phyloP scores from a whole-genome alignment of 2,113 vertebrate genomes.

The Rutilus rutilus region DNA sequence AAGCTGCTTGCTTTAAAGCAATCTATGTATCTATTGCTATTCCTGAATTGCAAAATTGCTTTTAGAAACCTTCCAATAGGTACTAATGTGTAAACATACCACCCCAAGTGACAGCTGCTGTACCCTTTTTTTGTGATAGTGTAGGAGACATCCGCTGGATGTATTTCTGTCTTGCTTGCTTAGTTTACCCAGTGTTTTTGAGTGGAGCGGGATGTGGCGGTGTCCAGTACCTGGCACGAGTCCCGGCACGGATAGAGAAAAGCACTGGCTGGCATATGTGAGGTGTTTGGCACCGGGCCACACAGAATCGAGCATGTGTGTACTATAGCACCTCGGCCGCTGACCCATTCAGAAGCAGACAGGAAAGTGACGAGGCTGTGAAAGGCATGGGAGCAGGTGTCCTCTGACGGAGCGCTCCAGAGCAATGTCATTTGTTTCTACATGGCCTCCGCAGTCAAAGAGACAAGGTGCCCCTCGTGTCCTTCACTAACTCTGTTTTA shows the following conservation, averaged over 20 bases:
- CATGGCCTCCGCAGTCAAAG: slow-evolving; percentile 36
- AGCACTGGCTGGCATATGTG: slow-evolving; percentile 36
- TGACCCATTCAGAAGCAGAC: slow-evolving; percentile 37
- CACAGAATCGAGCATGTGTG: slow-evolving; percentile 37
- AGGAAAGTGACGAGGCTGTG: slow-evolving; percentile 31
- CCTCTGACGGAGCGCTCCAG: slow-evolving; percentile 30
- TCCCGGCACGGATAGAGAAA: not conserved
- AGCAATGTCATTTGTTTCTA: slow-evolving; percentile 49
- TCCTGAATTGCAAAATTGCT: no score
- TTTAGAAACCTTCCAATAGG: not conserved
- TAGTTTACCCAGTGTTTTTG: slow-evolving; percentile 8
- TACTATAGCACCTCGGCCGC: slow-evolving; percentile 18
- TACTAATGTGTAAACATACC: not conserved
- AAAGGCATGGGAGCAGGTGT: slow-evolving; percentile 38
- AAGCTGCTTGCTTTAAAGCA: no score
- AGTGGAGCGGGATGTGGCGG: not conserved
- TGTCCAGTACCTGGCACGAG: slow-evolving; percentile 22
- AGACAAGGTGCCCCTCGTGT: slow-evolving; percentile 49
- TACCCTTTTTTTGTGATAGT: not conserved
- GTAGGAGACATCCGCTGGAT: not conserved
- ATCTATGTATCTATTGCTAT: no score
- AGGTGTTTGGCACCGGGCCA: slow-evolving; percentile 40
- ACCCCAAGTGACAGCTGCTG: not conserved
- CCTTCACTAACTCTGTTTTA: slow-evolving; percentile 31
- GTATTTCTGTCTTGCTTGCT: not conserved